These are phyloP conservation scores for Apamea sordens DNA, from an alignment of 2,888 invertebrate species.

Conservation along the genomic window DNA sequence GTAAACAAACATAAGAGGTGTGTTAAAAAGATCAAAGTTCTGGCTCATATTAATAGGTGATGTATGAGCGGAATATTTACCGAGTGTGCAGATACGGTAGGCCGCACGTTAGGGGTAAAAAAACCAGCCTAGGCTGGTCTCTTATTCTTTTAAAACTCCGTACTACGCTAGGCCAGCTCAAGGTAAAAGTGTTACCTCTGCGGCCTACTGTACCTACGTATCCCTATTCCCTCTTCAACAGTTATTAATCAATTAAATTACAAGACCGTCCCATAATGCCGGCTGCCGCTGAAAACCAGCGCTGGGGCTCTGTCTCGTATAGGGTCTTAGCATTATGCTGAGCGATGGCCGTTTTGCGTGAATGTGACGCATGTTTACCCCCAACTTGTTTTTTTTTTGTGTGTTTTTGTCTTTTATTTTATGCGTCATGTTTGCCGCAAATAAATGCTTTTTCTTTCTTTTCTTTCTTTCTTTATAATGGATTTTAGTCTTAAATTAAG, in stretches of 20 bases:
- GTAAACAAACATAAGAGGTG: constrained; percentile 28
- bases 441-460: too few relatives aligned
- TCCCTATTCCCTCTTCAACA: constrained; percentile 14
- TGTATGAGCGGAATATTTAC: constrained; percentile 8
- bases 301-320: too few relatives aligned
- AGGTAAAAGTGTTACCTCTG: neutral
- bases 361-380: too few relatives aligned
- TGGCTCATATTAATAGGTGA: constrained; percentile 2
- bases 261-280: too few relatives aligned
- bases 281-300: too few relatives aligned
- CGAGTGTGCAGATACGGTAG: neutral
- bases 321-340: too few relatives aligned
- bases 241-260: constrained; percentile 30
- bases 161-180: neutral
- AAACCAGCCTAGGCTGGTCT: neutral
- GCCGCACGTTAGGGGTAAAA: neutral
- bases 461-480: too few relatives aligned
- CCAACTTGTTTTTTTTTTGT: too few relatives aligned
- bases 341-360: too few relatives aligned
- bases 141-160: neutral
- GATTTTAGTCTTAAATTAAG: constrained; percentile 39
- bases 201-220: neutral
- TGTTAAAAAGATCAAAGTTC: constrained; percentile 45
- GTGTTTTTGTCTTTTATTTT: too few relatives aligned
- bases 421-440: too few relatives aligned